These are phyloP conservation scores for Drosophila seclusa DNA, from an alignment of 2,888 invertebrate species.

Conservation along the genomic window DNA sequence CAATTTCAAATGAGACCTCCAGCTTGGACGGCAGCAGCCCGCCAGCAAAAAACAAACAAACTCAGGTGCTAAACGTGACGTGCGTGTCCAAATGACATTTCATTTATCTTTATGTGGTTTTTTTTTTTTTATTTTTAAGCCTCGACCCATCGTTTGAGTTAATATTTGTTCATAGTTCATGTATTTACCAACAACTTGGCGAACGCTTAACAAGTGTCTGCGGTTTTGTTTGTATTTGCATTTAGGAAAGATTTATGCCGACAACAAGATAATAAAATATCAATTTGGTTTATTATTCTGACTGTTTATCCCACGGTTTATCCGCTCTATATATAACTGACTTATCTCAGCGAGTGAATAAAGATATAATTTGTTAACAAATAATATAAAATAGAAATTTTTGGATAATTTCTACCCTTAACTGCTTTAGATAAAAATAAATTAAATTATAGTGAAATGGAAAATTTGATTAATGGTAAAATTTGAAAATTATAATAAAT, in stretches of 20 bases:
- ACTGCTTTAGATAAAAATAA: not conserved
- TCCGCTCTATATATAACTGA: conserved; percentile 3
- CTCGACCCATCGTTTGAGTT: conserved; percentile 30
- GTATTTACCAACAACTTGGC: conserved; percentile 60
- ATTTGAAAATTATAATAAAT: not conserved
- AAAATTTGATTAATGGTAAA: not conserved
- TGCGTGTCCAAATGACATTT: conserved; percentile 74
- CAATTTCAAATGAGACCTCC: conserved; percentile 16
- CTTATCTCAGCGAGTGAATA: not conserved
- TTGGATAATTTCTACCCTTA: not conserved
- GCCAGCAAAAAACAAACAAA: conserved; percentile 46
- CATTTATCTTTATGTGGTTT: conserved; percentile 56
- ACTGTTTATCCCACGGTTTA: conserved; percentile 16
- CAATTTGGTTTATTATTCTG: conserved; percentile 20
- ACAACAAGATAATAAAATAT: conserved; percentile 25
- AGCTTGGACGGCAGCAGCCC: conserved; percentile 28
- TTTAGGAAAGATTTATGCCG: conserved; percentile 14
- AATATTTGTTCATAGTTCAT: conserved; percentile 55
- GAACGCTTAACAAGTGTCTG: conserved; percentile 66
- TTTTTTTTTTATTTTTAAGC: conserved; percentile 6
- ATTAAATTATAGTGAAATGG: not conserved
- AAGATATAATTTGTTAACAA: not conserved
- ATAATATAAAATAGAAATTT: not conserved
- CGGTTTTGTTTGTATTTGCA: conserved; percentile 45
- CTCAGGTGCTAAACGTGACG: conserved; percentile 70